Base-by-base conservation (phyloP, 1,140 invertebrate genomes). In the Drosophila eugracilis region DNA sequence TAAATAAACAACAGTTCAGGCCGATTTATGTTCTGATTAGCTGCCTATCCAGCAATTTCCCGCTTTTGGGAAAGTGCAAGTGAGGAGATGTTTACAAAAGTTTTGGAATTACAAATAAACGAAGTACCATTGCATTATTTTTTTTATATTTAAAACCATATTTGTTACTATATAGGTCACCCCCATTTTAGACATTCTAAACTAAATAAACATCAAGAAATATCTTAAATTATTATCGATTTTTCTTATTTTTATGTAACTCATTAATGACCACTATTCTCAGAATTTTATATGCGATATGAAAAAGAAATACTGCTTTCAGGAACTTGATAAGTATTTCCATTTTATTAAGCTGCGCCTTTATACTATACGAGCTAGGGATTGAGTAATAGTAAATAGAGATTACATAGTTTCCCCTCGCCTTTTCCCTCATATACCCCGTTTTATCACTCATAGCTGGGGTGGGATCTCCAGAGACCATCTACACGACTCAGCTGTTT, bases 401-500 rank as follows among this genome's bases (percentile, higher is more conserved):
- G 2, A 26, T 19, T 19, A 50, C 0, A 49, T 15, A 5, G 15
- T 7, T 58, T 54, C 17, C 1, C 44, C 26, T 19, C 26, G 9
- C 5, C n/a, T 14, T 50, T 57, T 42, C 44, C 42, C 1, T 32
- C 48, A 15, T 52, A 55, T 55, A 59, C 30, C 50, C 30, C 26
- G 19, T 15, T 57, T 59, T 55, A 59, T 59, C 22, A 26, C 21
- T 22, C 49, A 26, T 59, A 30, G 12, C 12, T 4, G n/a, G 1
- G 6, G 15, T 60, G 39, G n/a, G 36, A 63, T 63, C 54, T 45
- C 28, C 12, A 17, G 28, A 59, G 21, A 19, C 36, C 45, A 66
- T 67, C 60, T 66, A 67, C 36, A 66, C 44, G 37, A 55, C 32
- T 19, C 36, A 59, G 62, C 62, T 70, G 74, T 52, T 60, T 65